Evolutionary conservation across 2,113 vertebrate genomes (phyloP).

Genomic region (Otus sunia): DNA sequence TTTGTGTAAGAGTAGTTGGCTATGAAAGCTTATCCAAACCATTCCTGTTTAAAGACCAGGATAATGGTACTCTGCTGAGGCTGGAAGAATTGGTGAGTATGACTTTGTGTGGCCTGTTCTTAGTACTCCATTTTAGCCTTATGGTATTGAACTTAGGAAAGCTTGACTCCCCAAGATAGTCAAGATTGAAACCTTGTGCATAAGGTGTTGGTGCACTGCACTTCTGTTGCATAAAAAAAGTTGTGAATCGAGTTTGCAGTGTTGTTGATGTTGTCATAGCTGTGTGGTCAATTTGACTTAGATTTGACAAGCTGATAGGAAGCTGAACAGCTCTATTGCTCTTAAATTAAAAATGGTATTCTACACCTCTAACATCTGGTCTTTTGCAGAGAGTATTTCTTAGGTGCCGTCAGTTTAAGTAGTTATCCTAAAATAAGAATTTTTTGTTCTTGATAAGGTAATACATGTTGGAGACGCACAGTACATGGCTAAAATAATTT

Average conservation of each 20-base stretch:
- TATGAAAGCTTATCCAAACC: constrained; percentile 80
- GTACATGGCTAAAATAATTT: neutral
- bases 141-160: neutral
- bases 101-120: neutral
- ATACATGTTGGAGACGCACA: neutral
- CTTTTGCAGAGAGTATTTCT: neutral
- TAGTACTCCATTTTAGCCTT: neutral
- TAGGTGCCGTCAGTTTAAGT: neutral
- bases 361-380: neutral
- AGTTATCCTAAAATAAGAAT: neutral
- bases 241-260: neutral
- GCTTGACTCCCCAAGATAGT: neutral
- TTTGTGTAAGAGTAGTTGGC: constrained; percentile 88
- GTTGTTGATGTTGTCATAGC: neutral
- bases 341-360: neutral
- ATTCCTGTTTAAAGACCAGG: constrained; percentile 86
- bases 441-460: neutral
- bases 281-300: neutral
- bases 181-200: neutral
- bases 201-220: neutral
- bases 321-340: neutral
- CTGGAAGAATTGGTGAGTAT: constrained; percentile 83
- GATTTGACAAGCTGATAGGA: neutral
- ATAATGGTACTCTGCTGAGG: constrained; percentile 89
- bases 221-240: neutral